phyloP scores from a whole-genome alignment of 2,888 invertebrate species.

The Drosophila diplacantha region DNA sequence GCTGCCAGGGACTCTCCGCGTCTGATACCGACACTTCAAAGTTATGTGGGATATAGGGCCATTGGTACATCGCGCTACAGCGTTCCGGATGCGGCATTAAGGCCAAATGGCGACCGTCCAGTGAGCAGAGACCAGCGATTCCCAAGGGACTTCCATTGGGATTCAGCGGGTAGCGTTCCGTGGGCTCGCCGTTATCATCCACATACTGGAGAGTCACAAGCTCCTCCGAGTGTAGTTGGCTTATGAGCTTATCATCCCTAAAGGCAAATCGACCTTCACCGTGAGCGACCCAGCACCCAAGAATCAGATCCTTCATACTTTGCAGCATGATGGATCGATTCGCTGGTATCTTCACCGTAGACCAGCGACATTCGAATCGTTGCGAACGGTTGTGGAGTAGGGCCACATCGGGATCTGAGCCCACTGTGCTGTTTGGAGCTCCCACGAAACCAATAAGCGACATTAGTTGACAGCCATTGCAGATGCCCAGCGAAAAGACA shows the following conservation, averaged over 20 bases:
- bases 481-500: slow-evolving; percentile 98
- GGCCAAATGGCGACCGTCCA: slow-evolving; percentile 94
- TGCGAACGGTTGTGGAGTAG: slow-evolving; percentile 93
- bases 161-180: slow-evolving; percentile 93
- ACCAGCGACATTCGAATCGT: slow-evolving; percentile 89
- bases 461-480: slow-evolving; percentile 99
- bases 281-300: slow-evolving; percentile 98
- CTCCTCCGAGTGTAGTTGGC: slow-evolving; percentile 79
- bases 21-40: slow-evolving; percentile 76
- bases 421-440: slow-evolving; percentile 74
- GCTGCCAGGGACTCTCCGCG: slow-evolving; percentile 91
- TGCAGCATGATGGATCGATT: slow-evolving; percentile 87
- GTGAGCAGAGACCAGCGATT: slow-evolving; percentile 92
- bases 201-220: slow-evolving; percentile 90
- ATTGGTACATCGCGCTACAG: slow-evolving; percentile 93
- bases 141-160: slow-evolving; percentile 93
- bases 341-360: slow-evolving; percentile 85
- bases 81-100: slow-evolving; percentile 99
- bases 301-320: slow-evolving; percentile 90
- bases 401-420: slow-evolving; percentile 80
- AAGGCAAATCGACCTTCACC: slow-evolving; percentile 92
- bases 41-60: slow-evolving; percentile 83
- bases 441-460: slow-evolving; percentile 94
- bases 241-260: slow-evolving; percentile 79
- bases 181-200: slow-evolving; percentile 86